Base-by-base conservation (phyloP, 2,113 vertebrate species). In the Raja brachyura region DNA sequence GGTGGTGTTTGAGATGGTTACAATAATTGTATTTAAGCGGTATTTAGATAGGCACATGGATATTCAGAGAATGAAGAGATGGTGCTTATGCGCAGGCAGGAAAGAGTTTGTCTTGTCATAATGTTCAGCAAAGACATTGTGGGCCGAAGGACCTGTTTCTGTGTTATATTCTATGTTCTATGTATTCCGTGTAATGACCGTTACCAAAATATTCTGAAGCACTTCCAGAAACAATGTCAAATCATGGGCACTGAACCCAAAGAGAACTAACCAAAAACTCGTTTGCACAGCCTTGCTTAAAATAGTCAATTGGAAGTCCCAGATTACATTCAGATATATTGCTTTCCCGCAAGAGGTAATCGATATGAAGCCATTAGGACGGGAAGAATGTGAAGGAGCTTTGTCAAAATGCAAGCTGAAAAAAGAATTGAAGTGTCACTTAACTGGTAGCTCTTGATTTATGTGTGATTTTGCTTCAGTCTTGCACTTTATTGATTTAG, bases 401-500 rank as follows among this genome's bases (percentile, higher is more conserved):
- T 86, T 16, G 59, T 86, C 54, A 86, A 61, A 61, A 86, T 14
- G 59, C 56, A 25, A 86, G 25, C 56, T n/a, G 56, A 10, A 14
- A 5, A 86, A 59, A 14, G 54, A 56, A 56, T 56, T 83, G 79
- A 56, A 83, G 79, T 83, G 79, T 54, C 25, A n/a, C 28, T 85
- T 86, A 86, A n/a, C 81, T 59, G 25, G 22, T 61, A 14, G 56
- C 81, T 61, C 56, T 85, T 28, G 25, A 61, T 86, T 86, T 28
- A 86, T n/a, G 54, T 59, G 54, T 61, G 81, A 86, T 61, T 86
- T 86, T 61, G 4, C 54, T 31, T 86, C n/a, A 68, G 28, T 86
- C 54, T 86, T 61, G 10, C 81, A 86, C 25, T n/a, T 86, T 59
- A 86, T 86, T 86, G 81, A 86, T 86, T 61, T 61, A 86, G 56